Evolutionary conservation across 2,888 invertebrate species (phyloP).

Genomic region (Mantis religiosa): DNA sequence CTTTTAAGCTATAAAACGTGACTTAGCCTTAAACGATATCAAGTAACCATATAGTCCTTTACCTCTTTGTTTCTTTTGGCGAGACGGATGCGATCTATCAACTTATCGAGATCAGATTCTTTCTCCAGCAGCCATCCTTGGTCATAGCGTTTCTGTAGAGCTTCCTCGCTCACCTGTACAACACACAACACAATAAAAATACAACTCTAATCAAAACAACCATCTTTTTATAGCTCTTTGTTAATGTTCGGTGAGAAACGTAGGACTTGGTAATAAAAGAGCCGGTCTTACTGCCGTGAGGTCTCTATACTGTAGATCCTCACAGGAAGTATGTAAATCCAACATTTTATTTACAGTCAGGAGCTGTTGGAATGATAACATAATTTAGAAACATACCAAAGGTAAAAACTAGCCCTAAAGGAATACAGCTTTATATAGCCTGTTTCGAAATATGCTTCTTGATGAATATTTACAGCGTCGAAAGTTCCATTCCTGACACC

Average conservation of each 20-base stretch:
- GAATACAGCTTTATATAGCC: not conserved
- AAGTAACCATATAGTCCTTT: not conserved
- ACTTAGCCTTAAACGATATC: not conserved
- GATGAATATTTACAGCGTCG: not conserved
- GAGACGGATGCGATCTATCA: constrained; percentile 42
- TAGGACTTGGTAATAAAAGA: not conserved
- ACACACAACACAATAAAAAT: not conserved
- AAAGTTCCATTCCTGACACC: not conserved
- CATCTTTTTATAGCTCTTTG: not conserved
- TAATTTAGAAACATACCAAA: not conserved
- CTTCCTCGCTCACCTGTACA: constrained; percentile 33
- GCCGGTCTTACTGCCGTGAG: not conserved
- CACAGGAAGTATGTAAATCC: not conserved
- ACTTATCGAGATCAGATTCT: constrained; percentile 44
- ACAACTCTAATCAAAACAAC: not conserved
- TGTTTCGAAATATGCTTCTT: not conserved
- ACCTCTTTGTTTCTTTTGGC: constrained; percentile 36
- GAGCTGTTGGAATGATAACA: not conserved
- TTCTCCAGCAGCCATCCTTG: constrained; percentile 55
- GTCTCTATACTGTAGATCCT: not conserved
- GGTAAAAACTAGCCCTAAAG: not conserved
- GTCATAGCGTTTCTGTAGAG: constrained; percentile 47
- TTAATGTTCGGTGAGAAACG: not conserved
- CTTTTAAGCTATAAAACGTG: not conserved
- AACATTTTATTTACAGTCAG: not conserved